Evolutionary conservation across 2,888 invertebrate genomes (phyloP), one percentile per base, ranked within the genome.

Genomic region (Bedellia somnulentella): DNA sequence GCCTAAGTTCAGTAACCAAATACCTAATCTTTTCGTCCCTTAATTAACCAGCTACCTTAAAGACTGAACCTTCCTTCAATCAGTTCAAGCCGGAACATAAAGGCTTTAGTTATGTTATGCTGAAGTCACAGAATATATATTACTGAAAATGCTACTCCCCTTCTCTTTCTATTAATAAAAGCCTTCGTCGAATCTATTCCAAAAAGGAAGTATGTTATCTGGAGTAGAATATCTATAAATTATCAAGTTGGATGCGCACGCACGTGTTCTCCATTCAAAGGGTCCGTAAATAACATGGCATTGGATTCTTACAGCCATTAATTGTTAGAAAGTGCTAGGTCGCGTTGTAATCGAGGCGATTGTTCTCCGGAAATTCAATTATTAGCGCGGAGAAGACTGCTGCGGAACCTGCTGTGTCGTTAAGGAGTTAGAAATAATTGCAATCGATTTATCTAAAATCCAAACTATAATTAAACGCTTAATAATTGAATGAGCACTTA

Each of bases 281-380:
- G 67, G 59, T 68, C 57, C 44, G 64, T 68, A 64, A 71, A 64
- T 70, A 70, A 64, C 67, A 63, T 68, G 67, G 68, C 71, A 67
- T 29, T 64, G 57, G 49, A 45, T 52, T n/a, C n/a, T n/a, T 58
- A 71, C 73, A 73, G 71, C 73, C 73, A 73, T 73, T 75, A 71
- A 64, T 64, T 67, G 62, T 70, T 67, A 67, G 64, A 67, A 63
- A 59, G 57, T 59, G 70, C 63, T 59, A 57, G 52, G 51, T 52
- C 51, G 50, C 55, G 56, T 18, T 57, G 62, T 73, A 73, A 68
- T 73, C 67, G 70, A 61, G 58, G 67, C 71, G 68, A 73, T 75
- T 71, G 73, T 73, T 75, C 71, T 64, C 53, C 41, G 34, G 66
- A 73, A 73, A 71, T 70, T 70, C 67, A 71, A 71, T 73, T 73